These are phyloP conservation scores for Aramus guarauna DNA, from an alignment of 2,113 vertebrate genomes.

Conservation along the genomic window DNA sequence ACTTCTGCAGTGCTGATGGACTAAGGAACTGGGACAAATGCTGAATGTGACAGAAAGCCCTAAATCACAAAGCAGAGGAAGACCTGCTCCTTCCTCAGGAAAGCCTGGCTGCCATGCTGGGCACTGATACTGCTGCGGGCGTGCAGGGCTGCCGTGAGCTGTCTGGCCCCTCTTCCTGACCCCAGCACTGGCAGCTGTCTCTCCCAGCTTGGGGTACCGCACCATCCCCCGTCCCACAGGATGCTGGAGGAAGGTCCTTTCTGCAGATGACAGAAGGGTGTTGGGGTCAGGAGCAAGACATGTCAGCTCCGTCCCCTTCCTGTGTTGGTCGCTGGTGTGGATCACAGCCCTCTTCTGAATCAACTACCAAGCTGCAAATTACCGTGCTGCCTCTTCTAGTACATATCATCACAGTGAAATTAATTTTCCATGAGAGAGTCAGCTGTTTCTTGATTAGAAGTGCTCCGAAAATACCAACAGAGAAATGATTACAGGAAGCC, in stretches of 20 bases:
- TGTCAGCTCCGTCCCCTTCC: background rate
- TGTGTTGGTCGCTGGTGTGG: rapidly evolving
- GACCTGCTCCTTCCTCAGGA: constrained; percentile 22
- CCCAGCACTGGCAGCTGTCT: rapidly evolving
- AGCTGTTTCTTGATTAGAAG: constrained; percentile 63
- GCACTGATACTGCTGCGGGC: background rate
- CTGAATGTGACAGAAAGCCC: background rate
- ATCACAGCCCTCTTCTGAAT: background rate
- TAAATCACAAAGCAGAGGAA: constrained; percentile 13
- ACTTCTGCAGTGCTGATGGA: background rate
- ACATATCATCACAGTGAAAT: background rate
- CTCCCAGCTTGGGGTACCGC: rapidly evolving
- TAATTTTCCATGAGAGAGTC: constrained; percentile 51
- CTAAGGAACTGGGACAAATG: background rate
- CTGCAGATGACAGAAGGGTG: rapidly evolving
- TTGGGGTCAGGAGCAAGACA: background rate
- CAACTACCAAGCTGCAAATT: background rate
- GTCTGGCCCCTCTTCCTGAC: background rate
- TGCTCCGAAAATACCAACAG: constrained; percentile 46
- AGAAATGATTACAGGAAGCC: constrained; percentile 57
- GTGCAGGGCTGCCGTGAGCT: background rate
- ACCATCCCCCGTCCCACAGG: rapidly evolving
- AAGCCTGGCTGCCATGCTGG: background rate
- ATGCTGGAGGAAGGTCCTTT: background rate
- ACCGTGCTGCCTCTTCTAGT: background rate